phyloP scores from a whole-genome alignment of 2,888 invertebrate genomes.

The Copidosoma aretas region DNA sequence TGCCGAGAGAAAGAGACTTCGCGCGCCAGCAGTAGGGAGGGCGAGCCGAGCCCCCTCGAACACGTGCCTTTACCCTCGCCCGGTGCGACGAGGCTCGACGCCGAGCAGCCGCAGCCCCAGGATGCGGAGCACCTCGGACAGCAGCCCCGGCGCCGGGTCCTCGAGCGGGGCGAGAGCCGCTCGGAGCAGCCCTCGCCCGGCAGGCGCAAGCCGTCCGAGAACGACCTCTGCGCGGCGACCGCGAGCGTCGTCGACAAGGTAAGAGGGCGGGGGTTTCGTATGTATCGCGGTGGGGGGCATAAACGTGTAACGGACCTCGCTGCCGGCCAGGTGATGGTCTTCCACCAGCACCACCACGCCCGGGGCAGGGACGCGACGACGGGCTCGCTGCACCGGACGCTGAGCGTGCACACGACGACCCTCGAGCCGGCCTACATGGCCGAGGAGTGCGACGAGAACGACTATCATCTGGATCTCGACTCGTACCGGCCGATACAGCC shows the following conservation, averaged over 20 bases:
- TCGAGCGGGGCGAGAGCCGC: slow-evolving; percentile 45
- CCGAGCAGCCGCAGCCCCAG: slow-evolving; percentile 14
- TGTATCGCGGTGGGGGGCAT: slow-evolving; percentile 74
- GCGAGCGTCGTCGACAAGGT: slow-evolving; percentile 35
- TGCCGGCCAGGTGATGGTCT: slow-evolving; percentile 66
- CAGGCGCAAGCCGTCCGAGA: slow-evolving; percentile 21
- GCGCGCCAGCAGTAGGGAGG: slow-evolving; percentile 55
- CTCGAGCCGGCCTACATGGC: slow-evolving; percentile 64
- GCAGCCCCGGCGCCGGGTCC: slow-evolving; percentile 44
- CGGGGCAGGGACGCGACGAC: slow-evolving; percentile 65
- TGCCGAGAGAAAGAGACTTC: slow-evolving; percentile 53
- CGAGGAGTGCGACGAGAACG: slow-evolving; percentile 73
- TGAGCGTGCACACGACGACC: slow-evolving; percentile 64
- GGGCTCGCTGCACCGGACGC: slow-evolving; percentile 56
- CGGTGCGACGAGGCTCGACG: slow-evolving; percentile 51
- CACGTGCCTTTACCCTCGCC: slow-evolving; percentile 58
- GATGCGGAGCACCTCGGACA: slow-evolving; percentile 11
- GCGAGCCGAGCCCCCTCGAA: slow-evolving; percentile 53
- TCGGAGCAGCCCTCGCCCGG: slow-evolving; percentile 16
- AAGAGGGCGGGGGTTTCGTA: background rate
- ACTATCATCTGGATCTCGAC: slow-evolving; percentile 74
- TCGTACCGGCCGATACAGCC: slow-evolving; percentile 85
- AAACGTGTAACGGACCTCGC: slow-evolving; percentile 62
- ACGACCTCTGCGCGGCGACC: slow-evolving; percentile 21
- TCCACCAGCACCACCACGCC: slow-evolving; percentile 83